Conservation (phyloP, 2,797 vertebrate genomes). For the Spinus pinus region DNA sequence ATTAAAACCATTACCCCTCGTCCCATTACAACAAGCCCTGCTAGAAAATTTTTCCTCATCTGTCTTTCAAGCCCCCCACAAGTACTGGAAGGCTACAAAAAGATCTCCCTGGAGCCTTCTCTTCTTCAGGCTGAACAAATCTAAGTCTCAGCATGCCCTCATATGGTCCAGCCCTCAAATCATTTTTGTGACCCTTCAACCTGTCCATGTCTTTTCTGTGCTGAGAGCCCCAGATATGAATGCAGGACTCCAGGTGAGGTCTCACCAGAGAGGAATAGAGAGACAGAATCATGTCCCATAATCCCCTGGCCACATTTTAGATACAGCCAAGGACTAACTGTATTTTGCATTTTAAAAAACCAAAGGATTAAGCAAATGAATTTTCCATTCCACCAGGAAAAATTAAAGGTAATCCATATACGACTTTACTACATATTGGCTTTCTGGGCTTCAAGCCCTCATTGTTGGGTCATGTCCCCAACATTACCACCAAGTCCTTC, state of each 20-base stretch:
- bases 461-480: neutral
- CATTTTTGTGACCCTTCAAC: neutral
- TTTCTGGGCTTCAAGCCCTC: neutral
- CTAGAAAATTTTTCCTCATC: neutral
- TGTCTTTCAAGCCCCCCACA: neutral
- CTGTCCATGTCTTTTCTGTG: neutral
- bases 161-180: fast-evolving
- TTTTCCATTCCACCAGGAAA: neutral
- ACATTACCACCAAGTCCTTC: neutral
- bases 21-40: neutral
- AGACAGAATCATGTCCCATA: neutral
- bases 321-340: neutral
- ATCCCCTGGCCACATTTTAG: neutral
- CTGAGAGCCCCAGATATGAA: neutral
- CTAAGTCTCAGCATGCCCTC: neutral
- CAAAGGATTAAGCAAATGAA: neutral
- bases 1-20: neutral
- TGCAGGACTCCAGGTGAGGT: neutral
- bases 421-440: neutral
- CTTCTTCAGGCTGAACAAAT: neutral
- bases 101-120: neutral
- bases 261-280: neutral
- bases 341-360: neutral
- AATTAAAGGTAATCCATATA: neutral
- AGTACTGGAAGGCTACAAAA: neutral